Conservation (phyloP, 2,113 vertebrate species). For the Illadopsis cleaveri region DNA sequence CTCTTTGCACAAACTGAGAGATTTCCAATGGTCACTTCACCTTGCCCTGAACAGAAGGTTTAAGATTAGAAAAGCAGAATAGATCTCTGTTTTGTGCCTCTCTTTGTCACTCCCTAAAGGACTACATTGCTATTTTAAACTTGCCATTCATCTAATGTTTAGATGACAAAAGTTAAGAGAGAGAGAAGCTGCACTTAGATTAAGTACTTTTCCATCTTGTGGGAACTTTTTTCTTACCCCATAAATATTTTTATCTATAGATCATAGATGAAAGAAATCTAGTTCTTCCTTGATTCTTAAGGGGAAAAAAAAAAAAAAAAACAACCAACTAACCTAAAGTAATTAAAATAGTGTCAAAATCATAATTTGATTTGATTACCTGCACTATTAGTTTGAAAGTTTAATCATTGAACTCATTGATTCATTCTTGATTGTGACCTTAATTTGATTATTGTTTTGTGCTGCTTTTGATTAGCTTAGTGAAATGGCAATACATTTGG, state of each 20-base stretch:
- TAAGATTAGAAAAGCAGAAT: not conserved
- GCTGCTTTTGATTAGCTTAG: not conserved
- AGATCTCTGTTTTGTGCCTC: not conserved
- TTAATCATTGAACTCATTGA: not conserved
- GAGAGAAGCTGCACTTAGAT: not conserved
- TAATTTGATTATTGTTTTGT: not conserved
- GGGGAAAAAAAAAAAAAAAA: not conserved
- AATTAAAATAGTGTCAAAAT: not conserved
- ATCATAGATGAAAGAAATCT: not conserved
- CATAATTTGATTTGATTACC: not conserved
- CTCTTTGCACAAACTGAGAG: not conserved
- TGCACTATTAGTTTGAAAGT: not conserved
- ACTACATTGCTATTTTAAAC: not conserved
- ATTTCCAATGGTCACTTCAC: not conserved
- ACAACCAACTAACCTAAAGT: not conserved
- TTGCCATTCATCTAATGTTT: not conserved
- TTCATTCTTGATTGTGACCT: not conserved
- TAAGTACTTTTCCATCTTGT: not conserved
- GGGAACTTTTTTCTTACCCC: not conserved
- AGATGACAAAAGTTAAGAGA: not conserved
- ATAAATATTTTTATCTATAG: not conserved
- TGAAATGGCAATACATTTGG: not conserved
- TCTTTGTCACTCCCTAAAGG: not conserved
- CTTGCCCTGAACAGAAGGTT: not conserved
- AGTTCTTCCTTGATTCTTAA: not conserved